Base-by-base conservation (phyloP, 2,888 invertebrate genomes). In the Erebia epiphron region DNA sequence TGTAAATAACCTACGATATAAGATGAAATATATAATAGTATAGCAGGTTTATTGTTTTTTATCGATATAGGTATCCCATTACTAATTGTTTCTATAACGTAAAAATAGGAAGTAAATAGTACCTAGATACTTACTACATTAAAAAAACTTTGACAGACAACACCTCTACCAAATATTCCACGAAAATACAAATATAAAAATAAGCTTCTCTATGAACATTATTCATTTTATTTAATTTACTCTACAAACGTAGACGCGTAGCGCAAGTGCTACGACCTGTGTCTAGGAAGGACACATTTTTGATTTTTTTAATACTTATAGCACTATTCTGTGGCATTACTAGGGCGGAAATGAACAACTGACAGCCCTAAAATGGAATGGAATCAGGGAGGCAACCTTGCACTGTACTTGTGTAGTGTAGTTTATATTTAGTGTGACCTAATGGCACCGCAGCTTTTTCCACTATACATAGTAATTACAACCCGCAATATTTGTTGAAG, bases 311-410 rank as follows among this genome's bases (percentile, higher is more conserved):
- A 43, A 41, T 10, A 26, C 26, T 3, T 2, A 41, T 35, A 35
- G 2, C 26, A 3, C 26, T 26, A 26, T 26, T 35, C 35, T 35
- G 1, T 35, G 35, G 7, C 35, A 35, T 35, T 35, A 46, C 13
- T 62, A 10, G 43, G 46, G 18, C 13, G n/a, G 11, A 18, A 61
- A 61, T 18, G 13, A 18, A 18, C 16, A 11, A 18, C 43, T 56
- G n/a, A 16, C 58, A 67, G 16, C 67, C 67, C 67, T 67, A 58
- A 35, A 9, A 69, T 69, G 63, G 77, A 79, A 78, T 76, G 63
- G 77, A 79, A 78, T 76, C 75, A 57, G 58, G 43, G 54, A 72
- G 66, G 46, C 80, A 83, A 85, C 86, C 87, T 88, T 87, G 86
- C 85, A 85, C 79, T 75, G 75, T 73, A 74, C 73, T 75, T 69